These are phyloP conservation scores for Synanthedon andrenaeformis DNA, from an alignment of 2,888 invertebrate genomes.

Conservation along the genomic window DNA sequence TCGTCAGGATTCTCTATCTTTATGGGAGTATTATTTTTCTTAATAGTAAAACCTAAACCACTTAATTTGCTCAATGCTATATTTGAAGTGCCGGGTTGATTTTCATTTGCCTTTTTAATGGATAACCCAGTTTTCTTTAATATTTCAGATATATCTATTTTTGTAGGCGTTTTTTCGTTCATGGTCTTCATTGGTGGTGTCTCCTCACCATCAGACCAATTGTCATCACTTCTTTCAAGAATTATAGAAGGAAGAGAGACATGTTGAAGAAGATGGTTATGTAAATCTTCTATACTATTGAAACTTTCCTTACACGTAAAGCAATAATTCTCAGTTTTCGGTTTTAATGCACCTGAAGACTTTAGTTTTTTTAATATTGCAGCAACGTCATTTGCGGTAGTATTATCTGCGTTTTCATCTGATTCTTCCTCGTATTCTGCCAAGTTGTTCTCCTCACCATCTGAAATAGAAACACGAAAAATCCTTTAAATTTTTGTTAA, in stretches of 20 bases:
- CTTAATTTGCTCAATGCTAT: conserved; percentile 52
- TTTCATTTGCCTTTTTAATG: conserved; percentile 40
- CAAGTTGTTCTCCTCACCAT: conserved; percentile 30
- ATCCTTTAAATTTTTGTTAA: conserved; percentile 12
- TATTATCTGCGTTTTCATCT: conserved; percentile 13
- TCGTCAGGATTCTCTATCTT: conserved; percentile 39
- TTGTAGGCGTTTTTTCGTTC: conserved; percentile 40
- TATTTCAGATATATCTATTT: conserved; percentile 54
- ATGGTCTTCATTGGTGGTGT: conserved; percentile 19
- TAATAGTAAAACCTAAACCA: conserved; percentile 58
- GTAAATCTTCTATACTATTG: conserved; percentile 48
- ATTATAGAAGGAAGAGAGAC: conserved; percentile 65
- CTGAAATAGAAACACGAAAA: conserved; percentile 12
- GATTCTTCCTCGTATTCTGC: conserved; percentile 19
- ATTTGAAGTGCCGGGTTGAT: conserved; percentile 25
- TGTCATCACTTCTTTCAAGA: conserved; percentile 60
- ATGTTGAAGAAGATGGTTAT: conserved; percentile 68
- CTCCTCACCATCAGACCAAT: conserved; percentile 61
- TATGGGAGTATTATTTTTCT: conserved; percentile 44
- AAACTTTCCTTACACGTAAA: conserved; percentile 66
- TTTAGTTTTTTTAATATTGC: conserved; percentile 45
- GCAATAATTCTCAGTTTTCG: conserved; percentile 54
- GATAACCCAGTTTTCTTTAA: conserved; percentile 48
- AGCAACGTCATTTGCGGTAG: conserved; percentile 33
- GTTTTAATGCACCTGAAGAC: conserved; percentile 46